Base-by-base conservation (phyloP, 2,888 invertebrate species). In the Frankliniella intonsa region DNA sequence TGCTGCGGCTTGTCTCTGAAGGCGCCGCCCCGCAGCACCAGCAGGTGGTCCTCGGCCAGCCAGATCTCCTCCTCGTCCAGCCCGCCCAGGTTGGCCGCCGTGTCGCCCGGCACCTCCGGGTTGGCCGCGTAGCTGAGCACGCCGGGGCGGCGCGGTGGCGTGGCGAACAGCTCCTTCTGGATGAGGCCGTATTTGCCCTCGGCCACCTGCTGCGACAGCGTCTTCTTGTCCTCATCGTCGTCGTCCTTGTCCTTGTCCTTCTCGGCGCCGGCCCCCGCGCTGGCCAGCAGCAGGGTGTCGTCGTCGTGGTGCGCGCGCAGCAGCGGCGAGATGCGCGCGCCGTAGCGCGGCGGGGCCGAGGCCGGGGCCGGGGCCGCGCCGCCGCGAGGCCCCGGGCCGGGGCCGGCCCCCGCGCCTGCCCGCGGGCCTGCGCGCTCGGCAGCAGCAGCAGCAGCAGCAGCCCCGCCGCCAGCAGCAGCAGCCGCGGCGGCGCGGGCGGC, bases 181-280 rank as follows among this genome's bases (percentile, higher is more conserved):
- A 96, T 95, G 10, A 96, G 90, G 55, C 95, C 96, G 88, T 96
- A 96, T 88, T 96, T 96, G 79, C 96, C 96, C 87, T 96, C 96
- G 83, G 94, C 93, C 85, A 96, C 95, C 89, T 96, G 96, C 88
- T 96, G 95, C n/a, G 95, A 92, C 65, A 96, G 89, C 9, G 95
- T 95, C 87, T 96, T 96, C 87, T 92, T 94, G 50, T 94, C 93
- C 84, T 95, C 95, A 84, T 94, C 94, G 83, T 90, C 89, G 51
- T 88, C 86, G 85, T 84, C 84, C 49, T 82, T 82, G 51, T 69
- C 80, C 80, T 83, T 83, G 49, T 50, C 51, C 62, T 84, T 82
- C 25, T 82, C 83, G 65, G 80, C 82, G 27, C 82, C 82, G 51
- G 81, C 82, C 22, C 84, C 84, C 82, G 69, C 69, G 22, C 22